phyloP scores from a whole-genome alignment of 2,797 vertebrate genomes.

The Falco columbarius region DNA sequence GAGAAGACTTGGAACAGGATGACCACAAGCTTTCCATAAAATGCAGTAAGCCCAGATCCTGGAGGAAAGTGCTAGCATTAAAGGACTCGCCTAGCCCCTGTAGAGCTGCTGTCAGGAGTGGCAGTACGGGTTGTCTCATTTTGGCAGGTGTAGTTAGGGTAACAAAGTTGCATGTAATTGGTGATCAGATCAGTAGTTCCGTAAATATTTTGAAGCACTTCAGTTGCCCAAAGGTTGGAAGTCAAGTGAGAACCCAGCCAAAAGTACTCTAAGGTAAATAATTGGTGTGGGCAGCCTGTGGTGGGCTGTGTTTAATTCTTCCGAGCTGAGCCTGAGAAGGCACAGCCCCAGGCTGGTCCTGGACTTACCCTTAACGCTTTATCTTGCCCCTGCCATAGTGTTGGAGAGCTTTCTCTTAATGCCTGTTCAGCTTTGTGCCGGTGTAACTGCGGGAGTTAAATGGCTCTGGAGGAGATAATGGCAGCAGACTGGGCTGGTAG shows the following conservation, averaged over 20 bases:
- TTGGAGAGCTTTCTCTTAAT: neutral
- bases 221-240: neutral
- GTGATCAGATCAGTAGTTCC: neutral
- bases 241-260: neutral
- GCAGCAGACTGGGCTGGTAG: too few relatives aligned
- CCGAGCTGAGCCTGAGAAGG: neutral
- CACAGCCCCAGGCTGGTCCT: neutral
- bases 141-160: neutral
- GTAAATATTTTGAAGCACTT: neutral
- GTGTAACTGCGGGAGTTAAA: neutral
- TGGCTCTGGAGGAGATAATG: neutral
- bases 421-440: neutral
- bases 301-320: too few relatives aligned
- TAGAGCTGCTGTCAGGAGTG: neutral
- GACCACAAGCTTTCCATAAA: neutral
- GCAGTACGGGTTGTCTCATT: rapidly evolving
- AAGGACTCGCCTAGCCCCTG: too few relatives aligned
- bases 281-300: neutral
- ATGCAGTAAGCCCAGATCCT: neutral
- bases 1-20: neutral
- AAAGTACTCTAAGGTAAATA: neutral
- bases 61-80: neutral
- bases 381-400: neutral
- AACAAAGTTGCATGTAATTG: too few relatives aligned
- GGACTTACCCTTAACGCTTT: neutral